A percentile compares a stretch with the other conserved stretches of the same genome.
Evolutionary conservation across 2,888 invertebrate species (phyloP).

Genomic region (Drosophila histrio): DNA sequence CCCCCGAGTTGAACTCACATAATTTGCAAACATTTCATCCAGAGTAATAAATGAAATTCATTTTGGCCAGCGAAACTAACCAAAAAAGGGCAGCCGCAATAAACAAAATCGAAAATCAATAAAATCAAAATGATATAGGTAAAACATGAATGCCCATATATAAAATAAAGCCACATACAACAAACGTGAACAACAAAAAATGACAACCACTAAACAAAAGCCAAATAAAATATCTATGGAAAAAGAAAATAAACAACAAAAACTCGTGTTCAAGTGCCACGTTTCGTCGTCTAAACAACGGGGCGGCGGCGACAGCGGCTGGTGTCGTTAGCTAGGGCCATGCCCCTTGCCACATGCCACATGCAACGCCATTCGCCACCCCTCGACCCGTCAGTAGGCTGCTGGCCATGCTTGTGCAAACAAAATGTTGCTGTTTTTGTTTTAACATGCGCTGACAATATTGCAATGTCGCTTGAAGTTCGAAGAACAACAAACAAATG

Average conservation of each 20-base stretch:
- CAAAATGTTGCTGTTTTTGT: conserved; percentile 67
- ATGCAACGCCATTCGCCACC: conserved; percentile 5
- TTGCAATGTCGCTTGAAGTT: conserved; percentile 68
- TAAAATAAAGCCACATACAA: conserved; percentile 74
- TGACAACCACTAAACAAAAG: conserved; percentile 29
- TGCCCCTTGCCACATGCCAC: conserved; percentile 45
- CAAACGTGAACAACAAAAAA: conserved; percentile 63
- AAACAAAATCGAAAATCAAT: conserved; percentile 71
- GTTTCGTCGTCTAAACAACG: conserved; percentile 67
- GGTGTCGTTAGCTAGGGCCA: conserved; percentile 59
- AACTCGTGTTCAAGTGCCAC: conserved; percentile 75
- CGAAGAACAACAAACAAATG: conserved; percentile 52
- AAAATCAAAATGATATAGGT: conserved; percentile 62
- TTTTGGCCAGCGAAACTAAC: conserved; percentile 48
- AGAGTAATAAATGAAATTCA: conserved; percentile 49
- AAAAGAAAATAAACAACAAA: conserved; percentile 23
- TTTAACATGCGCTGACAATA: conserved; percentile 74
- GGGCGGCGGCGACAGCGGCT: conserved; percentile 41
- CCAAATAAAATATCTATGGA: conserved; percentile 24
- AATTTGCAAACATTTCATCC: conserved; percentile 64
- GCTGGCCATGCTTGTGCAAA: conserved; percentile 57
- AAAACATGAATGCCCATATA: conserved; percentile 77
- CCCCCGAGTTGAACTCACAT: conserved; percentile 67
- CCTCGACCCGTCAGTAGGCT: conserved; percentile 8
- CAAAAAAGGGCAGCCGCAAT: conserved; percentile 71